Base-by-base conservation (phyloP, 2,113 vertebrate species). In the Vulpes vulpes region DNA sequence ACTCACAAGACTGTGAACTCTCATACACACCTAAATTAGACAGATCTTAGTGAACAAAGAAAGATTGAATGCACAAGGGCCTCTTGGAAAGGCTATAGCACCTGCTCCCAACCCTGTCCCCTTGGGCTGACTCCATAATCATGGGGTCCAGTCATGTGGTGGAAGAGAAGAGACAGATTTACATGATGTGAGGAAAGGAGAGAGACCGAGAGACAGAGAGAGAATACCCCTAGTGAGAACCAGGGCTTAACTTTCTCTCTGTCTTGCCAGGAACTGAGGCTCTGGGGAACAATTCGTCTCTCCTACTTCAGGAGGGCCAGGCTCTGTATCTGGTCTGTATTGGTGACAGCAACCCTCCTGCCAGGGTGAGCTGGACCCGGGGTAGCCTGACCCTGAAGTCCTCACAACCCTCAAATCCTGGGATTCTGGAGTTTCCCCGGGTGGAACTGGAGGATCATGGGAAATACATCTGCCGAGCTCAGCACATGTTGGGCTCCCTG, bases 271-370 rank as follows among this genome's bases (percentile, higher is more conserved):
- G 20, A 85, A 12, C 19, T 11, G 6, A 89, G 43, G 22, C 19
- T 23, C 71, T 71, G 76, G 8, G 32, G 5, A 59, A 25, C 0
- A 51, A 43, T 3, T 78, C 74, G 0, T 25, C 62, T 38, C 27
- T 97, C 27, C 12, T 20, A 14, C 38, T 93, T 8, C 74, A 65
- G 65, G 85, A 97, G 60, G 89, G 97, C 9, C 38, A 92, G 71
- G 22, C 38, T 23, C 59, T 97, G 80, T 1, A 4, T 30, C 80
- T 97, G 14, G 15, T 78, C 59, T 97, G 97, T n/a, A 19, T 5
- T 0, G 3, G n/a, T 0, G 6, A 82, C 79, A 97, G 97, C 92
- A 96, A 96, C 65, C 92, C 96, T 1, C 43, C 80, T 1, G 79
- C 96, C 12, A 0, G 0, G 11, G 25, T 97, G 53, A 81, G 19